Evolutionary conservation across 2,888 invertebrate species (phyloP).

Genomic region (Hypercompe scribonia): DNA sequence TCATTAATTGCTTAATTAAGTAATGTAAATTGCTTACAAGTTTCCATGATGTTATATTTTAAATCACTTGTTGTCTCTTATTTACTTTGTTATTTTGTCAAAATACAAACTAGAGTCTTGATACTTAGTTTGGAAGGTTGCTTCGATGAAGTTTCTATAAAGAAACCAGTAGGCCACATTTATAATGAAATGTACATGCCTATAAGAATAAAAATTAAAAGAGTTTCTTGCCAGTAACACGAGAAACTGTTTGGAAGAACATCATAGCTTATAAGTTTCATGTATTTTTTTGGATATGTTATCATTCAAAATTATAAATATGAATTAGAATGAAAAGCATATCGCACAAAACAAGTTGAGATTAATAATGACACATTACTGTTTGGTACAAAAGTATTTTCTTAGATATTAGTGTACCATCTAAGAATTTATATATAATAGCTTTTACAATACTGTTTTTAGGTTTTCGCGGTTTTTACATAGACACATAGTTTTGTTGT

Average conservation of each 20-base stretch:
- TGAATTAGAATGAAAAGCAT: neutral
- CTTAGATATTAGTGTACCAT: neutral
- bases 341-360: neutral
- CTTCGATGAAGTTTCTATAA: conserved; percentile 17
- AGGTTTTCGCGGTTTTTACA: no score
- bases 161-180: conserved; percentile 52
- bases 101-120: conserved; percentile 1
- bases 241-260: neutral
- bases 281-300: neutral
- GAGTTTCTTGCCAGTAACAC: neutral
- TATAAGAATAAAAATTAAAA: neutral
- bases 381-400: neutral
- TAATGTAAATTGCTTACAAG: conserved; percentile 33
- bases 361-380: neutral
- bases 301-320: no score
- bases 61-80: neutral
- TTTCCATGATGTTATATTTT: conserved; percentile 21
- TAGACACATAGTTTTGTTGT: no score
- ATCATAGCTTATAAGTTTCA: neutral
- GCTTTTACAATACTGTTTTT: no score
- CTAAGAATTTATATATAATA: neutral
- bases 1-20: neutral
- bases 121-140: conserved; percentile 46
- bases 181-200: conserved; percentile 19
- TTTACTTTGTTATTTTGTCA: conserved; percentile 13